Evolutionary conservation across 1,140 invertebrate species (phyloP).

Genomic region (Euglossa dilemma): DNA sequence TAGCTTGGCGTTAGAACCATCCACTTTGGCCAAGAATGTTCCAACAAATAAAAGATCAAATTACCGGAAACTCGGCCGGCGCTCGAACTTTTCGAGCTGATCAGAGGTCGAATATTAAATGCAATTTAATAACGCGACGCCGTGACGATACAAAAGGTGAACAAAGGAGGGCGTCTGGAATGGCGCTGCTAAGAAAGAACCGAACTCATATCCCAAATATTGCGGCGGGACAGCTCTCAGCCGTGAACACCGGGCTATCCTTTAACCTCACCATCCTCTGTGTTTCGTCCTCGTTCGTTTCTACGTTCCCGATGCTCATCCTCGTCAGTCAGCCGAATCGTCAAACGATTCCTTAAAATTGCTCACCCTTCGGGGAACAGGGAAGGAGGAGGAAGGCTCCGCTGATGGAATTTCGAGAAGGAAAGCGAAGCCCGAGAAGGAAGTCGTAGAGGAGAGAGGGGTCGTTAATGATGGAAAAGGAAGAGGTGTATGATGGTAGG

Average conservation of each 20-base stretch:
- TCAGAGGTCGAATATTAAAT: constrained; percentile 2
- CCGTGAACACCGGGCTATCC: no score
- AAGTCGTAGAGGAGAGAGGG: background rate
- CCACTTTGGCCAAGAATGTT: constrained; percentile 13
- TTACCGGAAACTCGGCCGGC: constrained; percentile 33
- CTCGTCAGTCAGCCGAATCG: constrained; percentile 6
- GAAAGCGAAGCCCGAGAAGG: background rate
- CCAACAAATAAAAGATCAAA: constrained; percentile 17
- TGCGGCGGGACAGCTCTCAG: background rate
- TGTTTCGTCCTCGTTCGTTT: background rate
- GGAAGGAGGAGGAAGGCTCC: background rate
- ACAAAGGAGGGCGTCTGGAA: background rate
- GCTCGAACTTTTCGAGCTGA: background rate
- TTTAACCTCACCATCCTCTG: background rate
- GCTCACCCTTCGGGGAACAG: background rate
- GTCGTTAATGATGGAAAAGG: background rate
- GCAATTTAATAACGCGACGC: constrained; percentile 51
- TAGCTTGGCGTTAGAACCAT: background rate
- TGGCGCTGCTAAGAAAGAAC: background rate
- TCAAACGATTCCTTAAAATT: constrained; percentile 19
- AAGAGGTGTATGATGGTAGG: background rate
- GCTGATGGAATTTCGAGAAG: background rate
- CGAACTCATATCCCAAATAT: constrained; percentile 32
- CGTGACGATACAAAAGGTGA: background rate
- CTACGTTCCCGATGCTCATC: background rate